A percentile compares a stretch with the other conserved stretches of the same genome.
These are phyloP conservation scores for Chaetodon auriga DNA, from an alignment of 2,113 vertebrate species.

Conservation along the genomic window DNA sequence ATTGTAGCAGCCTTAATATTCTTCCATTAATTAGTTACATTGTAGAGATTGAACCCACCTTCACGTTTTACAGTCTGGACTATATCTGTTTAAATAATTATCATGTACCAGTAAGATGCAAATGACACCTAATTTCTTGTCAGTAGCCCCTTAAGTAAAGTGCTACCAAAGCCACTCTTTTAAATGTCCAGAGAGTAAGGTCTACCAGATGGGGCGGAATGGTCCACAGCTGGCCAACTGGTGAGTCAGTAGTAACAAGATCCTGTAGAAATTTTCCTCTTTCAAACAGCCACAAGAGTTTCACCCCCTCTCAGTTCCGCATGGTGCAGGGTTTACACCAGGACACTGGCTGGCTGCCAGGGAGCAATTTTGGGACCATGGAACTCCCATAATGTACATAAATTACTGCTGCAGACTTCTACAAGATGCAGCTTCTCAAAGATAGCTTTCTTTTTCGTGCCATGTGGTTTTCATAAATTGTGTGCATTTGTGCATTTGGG, in stretches of 20 bases:
- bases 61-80: neutral
- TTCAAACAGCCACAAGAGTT: slow-evolving; percentile 41
- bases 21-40: no score
- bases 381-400: slow-evolving; percentile 68
- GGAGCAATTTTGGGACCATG: slow-evolving; percentile 43
- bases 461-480: slow-evolving; percentile 45
- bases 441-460: slow-evolving; percentile 24
- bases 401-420: slow-evolving; percentile 40
- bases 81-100: neutral
- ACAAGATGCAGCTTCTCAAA: slow-evolving; percentile 30
- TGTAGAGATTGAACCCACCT: neutral
- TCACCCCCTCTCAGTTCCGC: slow-evolving; percentile 34
- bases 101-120: neutral
- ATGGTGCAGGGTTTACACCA: slow-evolving; percentile 58
- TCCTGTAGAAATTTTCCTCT: slow-evolving; percentile 63
- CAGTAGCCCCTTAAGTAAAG: slow-evolving; percentile 1
- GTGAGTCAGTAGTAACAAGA: slow-evolving; percentile 64
- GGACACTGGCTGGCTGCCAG: slow-evolving; percentile 63
- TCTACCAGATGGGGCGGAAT: slow-evolving; percentile 64
- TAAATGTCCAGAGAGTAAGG: slow-evolving; percentile 27
- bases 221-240: slow-evolving; percentile 53
- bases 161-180: slow-evolving; percentile 14
- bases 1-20: neutral
- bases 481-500: slow-evolving; percentile 7
- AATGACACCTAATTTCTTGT: neutral